These are phyloP conservation scores for Etia nguti DNA, from an alignment of 2,113 vertebrate species.

Conservation along the genomic window DNA sequence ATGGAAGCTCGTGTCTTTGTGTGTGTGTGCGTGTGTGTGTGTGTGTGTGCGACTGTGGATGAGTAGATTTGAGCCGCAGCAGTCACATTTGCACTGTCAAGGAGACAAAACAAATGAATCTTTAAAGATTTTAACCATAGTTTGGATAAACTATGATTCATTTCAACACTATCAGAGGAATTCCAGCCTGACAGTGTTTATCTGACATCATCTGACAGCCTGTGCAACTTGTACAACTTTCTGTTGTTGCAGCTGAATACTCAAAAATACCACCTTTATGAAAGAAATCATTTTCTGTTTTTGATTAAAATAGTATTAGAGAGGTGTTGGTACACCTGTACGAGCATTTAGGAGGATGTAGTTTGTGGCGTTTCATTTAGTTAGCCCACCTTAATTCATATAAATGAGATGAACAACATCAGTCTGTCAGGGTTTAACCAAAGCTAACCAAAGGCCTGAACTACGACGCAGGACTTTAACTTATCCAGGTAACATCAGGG, in stretches of 20 bases:
- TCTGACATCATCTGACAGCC: background rate
- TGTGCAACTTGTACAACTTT: background rate
- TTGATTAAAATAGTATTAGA: background rate
- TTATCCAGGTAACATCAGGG: background rate
- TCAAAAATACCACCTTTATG: background rate
- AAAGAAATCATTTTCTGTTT: background rate
- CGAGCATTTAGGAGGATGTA: background rate
- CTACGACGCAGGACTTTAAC: background rate
- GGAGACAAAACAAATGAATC: slow-evolving; percentile 46
- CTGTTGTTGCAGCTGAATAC: background rate
- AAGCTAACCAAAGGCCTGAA: background rate
- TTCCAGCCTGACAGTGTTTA: background rate
- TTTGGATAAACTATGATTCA: slow-evolving; percentile 5
- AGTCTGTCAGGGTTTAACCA: background rate
- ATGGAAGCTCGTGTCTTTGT: slow-evolving; percentile 48
- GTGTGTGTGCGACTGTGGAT: slow-evolving; percentile 8
- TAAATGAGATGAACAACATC: background rate
- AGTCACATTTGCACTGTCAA: slow-evolving; percentile 43
- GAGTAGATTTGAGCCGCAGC: slow-evolving; percentile 31
- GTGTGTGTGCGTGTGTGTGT: background rate
- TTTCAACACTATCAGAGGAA: slow-evolving; percentile 28
- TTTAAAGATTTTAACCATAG: slow-evolving; percentile 18
- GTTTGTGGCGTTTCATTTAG: background rate
- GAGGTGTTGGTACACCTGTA: background rate
- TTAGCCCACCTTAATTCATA: background rate